Base-by-base conservation (phyloP, 2,797 vertebrate genomes). In the Gallinago nigripennis region DNA sequence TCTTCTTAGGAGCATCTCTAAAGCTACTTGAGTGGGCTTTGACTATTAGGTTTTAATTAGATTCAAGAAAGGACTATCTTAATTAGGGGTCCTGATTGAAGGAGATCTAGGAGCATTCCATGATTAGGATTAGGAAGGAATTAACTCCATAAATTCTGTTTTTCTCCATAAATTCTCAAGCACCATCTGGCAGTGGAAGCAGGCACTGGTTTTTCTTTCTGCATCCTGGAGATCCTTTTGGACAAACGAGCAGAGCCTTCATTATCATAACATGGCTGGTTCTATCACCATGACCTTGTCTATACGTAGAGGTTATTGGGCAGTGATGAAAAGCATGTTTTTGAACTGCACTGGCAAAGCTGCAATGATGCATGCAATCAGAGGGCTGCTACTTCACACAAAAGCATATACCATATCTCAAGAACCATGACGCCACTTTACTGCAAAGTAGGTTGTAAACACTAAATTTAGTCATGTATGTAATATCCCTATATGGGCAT, bases 1-100 rank as follows among this genome's bases (percentile, higher is more conserved):
- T 72, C 68, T 79, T 82, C 60, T 68, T 79, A 51, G 75, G 39
- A 94, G 24, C n/a, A 84, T 58, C 46, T 84, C 46, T 94, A 88
- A 88, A 92, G 48, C 45, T 88, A 89, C 70, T 60, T 80, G 82
- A 85, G 58, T 92, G 70, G 78, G 48, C 82, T 93, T 92, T 75
- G 57, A 76, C 48, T 91, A 79, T 88, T 80, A 76, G 68, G 63
- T 82, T 94, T 92, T 88, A 92, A 91, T 86, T 83, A 90, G 56
- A 58, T 20, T 75, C 51, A 77, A 86, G 66, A 90, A 91, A 82
- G 8, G 14, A 66, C 75, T 83, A 45, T 90, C 51, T 93, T 95
- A 95, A 94, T 96, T 90, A 96, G 71, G 88, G 37, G 10, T 87
- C 33, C 51, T 75, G 72, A 37, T 68, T 86, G 88, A 96, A 94